A percentile compares a stretch with the other conserved stretches of the same genome.
These are phyloP conservation scores for Shargacucullia verbasci DNA, from an alignment of 2,888 invertebrate species.

Conservation along the genomic window DNA sequence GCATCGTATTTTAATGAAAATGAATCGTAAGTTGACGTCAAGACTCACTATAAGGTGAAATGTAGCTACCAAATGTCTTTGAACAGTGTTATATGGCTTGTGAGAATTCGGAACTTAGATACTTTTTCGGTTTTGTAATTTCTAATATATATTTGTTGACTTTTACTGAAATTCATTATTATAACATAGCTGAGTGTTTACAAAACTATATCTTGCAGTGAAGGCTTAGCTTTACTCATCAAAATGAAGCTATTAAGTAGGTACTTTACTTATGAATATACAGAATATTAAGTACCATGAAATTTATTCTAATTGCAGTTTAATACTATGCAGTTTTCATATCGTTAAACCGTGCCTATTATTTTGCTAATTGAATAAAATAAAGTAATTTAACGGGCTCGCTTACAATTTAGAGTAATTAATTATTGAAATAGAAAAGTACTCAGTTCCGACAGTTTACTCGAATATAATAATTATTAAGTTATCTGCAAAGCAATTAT, in stretches of 20 bases:
- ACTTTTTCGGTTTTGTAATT: too few species aligned
- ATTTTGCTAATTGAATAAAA: conserved; percentile 26
- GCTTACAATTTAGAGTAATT: conserved; percentile 14
- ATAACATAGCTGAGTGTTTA: not conserved
- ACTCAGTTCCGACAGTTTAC: conserved; percentile 2
- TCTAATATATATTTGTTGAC: too few species aligned
- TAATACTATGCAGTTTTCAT: conserved; percentile 16
- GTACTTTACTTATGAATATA: conserved; percentile 25
- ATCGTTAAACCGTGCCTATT: conserved; percentile 10
- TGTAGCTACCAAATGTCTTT: too few species aligned
- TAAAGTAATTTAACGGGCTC: conserved; percentile 14
- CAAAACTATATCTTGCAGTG: not conserved
- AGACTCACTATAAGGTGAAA: too few species aligned
- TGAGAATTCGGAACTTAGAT: too few species aligned
- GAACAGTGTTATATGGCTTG: too few species aligned
- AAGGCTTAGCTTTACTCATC: not conserved
- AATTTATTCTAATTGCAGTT: conserved; percentile 46
- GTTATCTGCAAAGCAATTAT: too few species aligned
- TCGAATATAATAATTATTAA: too few species aligned
- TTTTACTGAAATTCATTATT: too few species aligned
- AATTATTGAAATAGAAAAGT: conserved; percentile 10
- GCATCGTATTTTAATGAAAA: too few species aligned
- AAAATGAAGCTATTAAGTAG: conserved; percentile 37
- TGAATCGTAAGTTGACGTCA: too few species aligned
- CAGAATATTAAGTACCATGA: conserved; percentile 43